Evolutionary conservation across 2,888 invertebrate genomes (phyloP), one percentile per base, ranked within the genome.

Genomic region (Cetonia aurata): DNA sequence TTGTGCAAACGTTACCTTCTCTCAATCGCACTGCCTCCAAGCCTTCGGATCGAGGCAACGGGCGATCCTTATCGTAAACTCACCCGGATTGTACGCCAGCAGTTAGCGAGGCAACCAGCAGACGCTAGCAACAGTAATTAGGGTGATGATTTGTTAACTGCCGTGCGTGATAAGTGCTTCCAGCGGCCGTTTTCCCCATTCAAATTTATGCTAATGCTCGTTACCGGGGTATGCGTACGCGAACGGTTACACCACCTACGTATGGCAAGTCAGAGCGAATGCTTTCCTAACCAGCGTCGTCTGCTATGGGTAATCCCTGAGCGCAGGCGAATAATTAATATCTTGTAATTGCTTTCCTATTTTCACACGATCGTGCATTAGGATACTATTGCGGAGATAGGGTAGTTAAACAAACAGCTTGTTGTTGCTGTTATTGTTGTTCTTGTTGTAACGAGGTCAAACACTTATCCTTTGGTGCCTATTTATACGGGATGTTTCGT

Each of bases 121-220:
- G 25, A 56, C 44, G 67, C 67, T 55, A 37, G 25, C 33, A 55
- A 37, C 37, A 67, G 55, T 67, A 67, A 67, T 67, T 67, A 67
- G 67, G 55, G 37, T 44, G 55, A 67, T 67, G 67, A 67, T 67
- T 67, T 67, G 67, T 67, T 67, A 67, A 67, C 53, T 56, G 42
- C 44, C 55, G 67, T 41, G 53, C 53, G 67, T 67, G 67, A 55
- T 53, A 56, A 53, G 41, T 19, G 53, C 56, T 50, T 13, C 41
- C 56, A 19, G n/a, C 50, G 50, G 55, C 42, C 42, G 44, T 53
- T 55, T 67, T 53, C 25, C 42, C 33, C 42, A 67, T 67, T 67
- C 50, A 67, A 67, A 67, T 67, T 67, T 67, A 67, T 67, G 67
- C 33, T 67, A 67, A 67, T 67, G 10, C 17, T 12, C 33, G n/a